Base-by-base conservation (phyloP, 2,888 invertebrate genomes). In the Chrysolina oricalcia region DNA sequence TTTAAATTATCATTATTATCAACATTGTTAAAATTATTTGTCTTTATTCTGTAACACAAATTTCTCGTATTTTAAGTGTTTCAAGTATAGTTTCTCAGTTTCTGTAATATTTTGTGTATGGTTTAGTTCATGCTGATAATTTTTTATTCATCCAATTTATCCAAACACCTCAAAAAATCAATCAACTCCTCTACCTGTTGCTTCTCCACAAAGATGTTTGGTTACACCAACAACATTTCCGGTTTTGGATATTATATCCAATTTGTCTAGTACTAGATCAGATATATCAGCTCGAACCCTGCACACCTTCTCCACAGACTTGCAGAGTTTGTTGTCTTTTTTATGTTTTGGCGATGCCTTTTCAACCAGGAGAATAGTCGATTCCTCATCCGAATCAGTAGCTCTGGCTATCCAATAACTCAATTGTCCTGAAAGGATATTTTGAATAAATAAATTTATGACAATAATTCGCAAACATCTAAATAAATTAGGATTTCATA, bases 141-240 rank as follows among this genome's bases (percentile, higher is more conserved):
- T n/a, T n/a, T 27, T 27, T 27, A 27, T 27, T 27, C 5, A 27
- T 27, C 27, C 2, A 27, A 35, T 35, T 35, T 35, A 35, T 35
- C 8, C 35, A 27, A 27, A 27, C 5, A 27, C 27, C 27, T 27
- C 27, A 27, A 27, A 27, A 27, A 27, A 27, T 27, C 27, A 27
- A 27, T 2, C 2, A 27, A 59, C 27, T 40, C 67, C 62, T 70
- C 75, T 85, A 95, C 95, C 95, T 70, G 97, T 97, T 48, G 97
- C 97, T 40, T 91, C 93, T 0, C 97, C 97, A 88, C 97, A 97
- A 53, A 97, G 91, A 88, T 97, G 97, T 88, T 97, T 98, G 1
- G 97, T 95, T 23, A 96, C 89, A 0, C 93, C 96, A 40, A 97
- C 93, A 62, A 95, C 90, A 46, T 85, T 81, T 8, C 89, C 83